phyloP scores from a whole-genome alignment of 1,140 invertebrate genomes.

The Macrostomum lignano region DNA sequence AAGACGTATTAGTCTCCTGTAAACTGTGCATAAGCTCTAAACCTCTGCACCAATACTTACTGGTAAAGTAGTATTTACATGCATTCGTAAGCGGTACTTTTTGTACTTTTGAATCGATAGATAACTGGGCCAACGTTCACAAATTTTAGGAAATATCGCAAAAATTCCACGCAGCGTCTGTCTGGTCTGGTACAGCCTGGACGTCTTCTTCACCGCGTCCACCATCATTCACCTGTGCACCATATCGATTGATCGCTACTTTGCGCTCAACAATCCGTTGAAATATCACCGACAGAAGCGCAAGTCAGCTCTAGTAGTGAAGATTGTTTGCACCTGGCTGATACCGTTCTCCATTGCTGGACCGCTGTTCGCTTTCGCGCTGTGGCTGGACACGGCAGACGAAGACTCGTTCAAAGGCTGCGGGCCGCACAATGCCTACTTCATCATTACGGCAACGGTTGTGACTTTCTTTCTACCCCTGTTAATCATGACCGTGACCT shows the following conservation, averaged over 20 bases:
- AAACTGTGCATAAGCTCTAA: too few species aligned
- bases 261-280: conserved; percentile 50
- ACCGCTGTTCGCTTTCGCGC: conserved; percentile 51
- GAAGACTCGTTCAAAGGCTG: conserved; percentile 32
- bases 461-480: conserved; percentile 69
- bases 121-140: too few species aligned
- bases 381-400: conserved; percentile 13
- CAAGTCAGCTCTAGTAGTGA: conserved; percentile 31
- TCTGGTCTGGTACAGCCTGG: conserved; percentile 32
- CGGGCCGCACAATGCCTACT: conserved; percentile 41
- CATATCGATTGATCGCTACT: conserved; percentile 47
- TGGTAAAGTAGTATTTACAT: too few species aligned
- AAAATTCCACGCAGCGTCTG: conserved; percentile 7
- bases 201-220: conserved; percentile 58
- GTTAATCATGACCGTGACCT: conserved; percentile 61
- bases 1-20: too few species aligned
- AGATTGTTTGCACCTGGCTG: conserved; percentile 55
- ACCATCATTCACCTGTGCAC: conserved; percentile 81
- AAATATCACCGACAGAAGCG: conserved; percentile 35
- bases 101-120: too few species aligned
- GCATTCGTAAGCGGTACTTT: too few species aligned
- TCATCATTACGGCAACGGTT: conserved; percentile 59
- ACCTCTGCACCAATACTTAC: too few species aligned
- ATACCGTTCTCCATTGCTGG: conserved; percentile 54
- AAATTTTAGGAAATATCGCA: too few species aligned